Evolutionary conservation across 2,888 invertebrate genomes (phyloP).

Genomic region (Endotricha flammealis): DNA sequence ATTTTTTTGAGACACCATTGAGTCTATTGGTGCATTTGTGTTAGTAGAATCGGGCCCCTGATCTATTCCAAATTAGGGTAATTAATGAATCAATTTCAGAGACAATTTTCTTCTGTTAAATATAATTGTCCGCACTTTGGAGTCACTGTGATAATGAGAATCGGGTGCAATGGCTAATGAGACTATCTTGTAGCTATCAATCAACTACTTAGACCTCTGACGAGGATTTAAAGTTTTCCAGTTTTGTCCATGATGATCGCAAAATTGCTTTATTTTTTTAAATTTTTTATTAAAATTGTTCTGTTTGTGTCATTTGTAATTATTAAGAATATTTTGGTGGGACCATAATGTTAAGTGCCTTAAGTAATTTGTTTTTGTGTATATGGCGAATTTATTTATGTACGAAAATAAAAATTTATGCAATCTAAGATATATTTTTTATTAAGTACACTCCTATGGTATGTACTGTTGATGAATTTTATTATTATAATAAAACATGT

Average conservation of each 20-base stretch:
- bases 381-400: conserved; percentile 50
- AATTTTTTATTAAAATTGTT: conserved; percentile 25
- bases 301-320: conserved; percentile 37
- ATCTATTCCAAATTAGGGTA: too few relatives aligned
- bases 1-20: too few relatives aligned
- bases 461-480: neutral
- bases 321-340: conserved; percentile 45
- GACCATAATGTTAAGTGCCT: conserved; percentile 75
- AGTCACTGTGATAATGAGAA: conserved; percentile 2
- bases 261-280: conserved; percentile 31
- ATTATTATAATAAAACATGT: conserved; percentile 33
- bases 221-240: too few relatives aligned
- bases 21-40: too few relatives aligned
- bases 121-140: conserved; percentile 3
- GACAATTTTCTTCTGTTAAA: too few relatives aligned
- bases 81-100: too few relatives aligned
- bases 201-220: too few relatives aligned
- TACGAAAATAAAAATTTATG: conserved; percentile 41
- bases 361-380: conserved; percentile 51
- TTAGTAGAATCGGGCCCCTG: too few relatives aligned
- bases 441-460: conserved; percentile 3
- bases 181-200: too few relatives aligned
- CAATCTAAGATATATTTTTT: conserved; percentile 22
- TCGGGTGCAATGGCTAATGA: neutral
- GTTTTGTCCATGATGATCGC: neutral